Evolutionary conservation across 2,888 invertebrate genomes (phyloP), one percentile per base, ranked within the genome.

Genomic region (Tipula helvola): DNA sequence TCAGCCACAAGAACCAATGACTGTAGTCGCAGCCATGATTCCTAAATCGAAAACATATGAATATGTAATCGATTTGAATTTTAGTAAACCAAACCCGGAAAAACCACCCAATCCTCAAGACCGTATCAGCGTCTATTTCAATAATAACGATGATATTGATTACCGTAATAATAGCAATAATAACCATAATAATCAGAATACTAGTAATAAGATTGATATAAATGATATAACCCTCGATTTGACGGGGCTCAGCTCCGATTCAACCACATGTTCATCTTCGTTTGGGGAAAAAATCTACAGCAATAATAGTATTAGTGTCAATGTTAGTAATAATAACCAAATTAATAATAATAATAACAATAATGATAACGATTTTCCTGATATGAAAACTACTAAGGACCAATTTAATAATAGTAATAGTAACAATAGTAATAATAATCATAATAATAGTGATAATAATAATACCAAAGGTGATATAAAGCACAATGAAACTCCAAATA

Each of bases 231-330:
- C 87, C 84, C 71, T 88, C 36, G 92, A 92, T 88, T 88, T 92
- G 13, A 91, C 90, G 57, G 90, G 90, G 2, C 86, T 91, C 41
- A 90, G 90, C 44, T 90, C 90, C 87, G 86, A 87, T 28, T 87
- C 87, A 39, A 87, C 86, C 1, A 87, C 87, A 41, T 86, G 71
- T 36, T 71, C 47, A 57, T 86, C 86, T 10, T 52, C 52, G 39
- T 52, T 36, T n/a, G 86, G 39, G 57, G 86, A 44, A 86, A 47
- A 44, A 39, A 42, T 42, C 28, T 71, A 71, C 71, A 71, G 71
- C 71, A 71, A 71, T 71, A 85, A 85, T 42, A 85, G 42, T 42
- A 85, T 18, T 42, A 85, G 85, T 85, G 41, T 42, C 41, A 42
- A 85, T 42, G 42, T 85, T 85, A 85, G 47, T 86, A 36, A 13